Conservation (phyloP, 1,140 invertebrate species). For the Danaus plexippus region DNA sequence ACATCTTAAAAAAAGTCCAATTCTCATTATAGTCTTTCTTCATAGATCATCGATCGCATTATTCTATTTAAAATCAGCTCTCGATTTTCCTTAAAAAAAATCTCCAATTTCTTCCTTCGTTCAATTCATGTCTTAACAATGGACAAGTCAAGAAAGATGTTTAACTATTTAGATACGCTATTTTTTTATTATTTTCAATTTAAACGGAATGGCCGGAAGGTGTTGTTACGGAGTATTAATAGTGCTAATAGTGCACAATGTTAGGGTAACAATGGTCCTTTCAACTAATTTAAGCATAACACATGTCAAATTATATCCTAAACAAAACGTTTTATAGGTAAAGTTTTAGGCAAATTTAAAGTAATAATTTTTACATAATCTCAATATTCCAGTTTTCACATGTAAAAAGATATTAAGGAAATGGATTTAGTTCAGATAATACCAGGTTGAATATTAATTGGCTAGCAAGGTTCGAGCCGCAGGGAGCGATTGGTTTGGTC, state of each 20-base stretch:
- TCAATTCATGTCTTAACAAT: constrained; percentile 61
- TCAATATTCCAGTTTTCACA: constrained; percentile 1
- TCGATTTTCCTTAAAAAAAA: constrained; percentile 38
- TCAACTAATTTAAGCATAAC: constrained; percentile 26
- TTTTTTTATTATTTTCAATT: constrained; percentile 70
- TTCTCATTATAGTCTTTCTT: constrained; percentile 67
- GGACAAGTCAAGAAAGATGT: constrained; percentile 68
- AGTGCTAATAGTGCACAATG: constrained; percentile 43
- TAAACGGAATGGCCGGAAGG: constrained; percentile 67
- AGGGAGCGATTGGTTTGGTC: constrained; percentile 17
- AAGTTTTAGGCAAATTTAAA: too few relatives aligned
- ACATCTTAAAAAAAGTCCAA: constrained; percentile 47
- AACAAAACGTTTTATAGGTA: too few relatives aligned
- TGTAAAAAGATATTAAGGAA: constrained; percentile 7
- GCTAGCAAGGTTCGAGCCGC: constrained; percentile 25
- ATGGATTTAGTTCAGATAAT: constrained; percentile 33
- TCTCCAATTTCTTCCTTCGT: constrained; percentile 53
- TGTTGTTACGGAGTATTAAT: constrained; percentile 61
- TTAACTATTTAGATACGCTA: constrained; percentile 69
- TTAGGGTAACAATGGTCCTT: constrained; percentile 25
- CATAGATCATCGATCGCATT: constrained; percentile 69
- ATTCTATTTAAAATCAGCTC: constrained; percentile 69
- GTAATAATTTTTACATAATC: neutral
- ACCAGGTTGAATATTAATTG: constrained; percentile 64
- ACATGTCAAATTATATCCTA: constrained; percentile 11